Conservation (phyloP, 2,113 vertebrate species). For the Erinaceus europaeus region DNA sequence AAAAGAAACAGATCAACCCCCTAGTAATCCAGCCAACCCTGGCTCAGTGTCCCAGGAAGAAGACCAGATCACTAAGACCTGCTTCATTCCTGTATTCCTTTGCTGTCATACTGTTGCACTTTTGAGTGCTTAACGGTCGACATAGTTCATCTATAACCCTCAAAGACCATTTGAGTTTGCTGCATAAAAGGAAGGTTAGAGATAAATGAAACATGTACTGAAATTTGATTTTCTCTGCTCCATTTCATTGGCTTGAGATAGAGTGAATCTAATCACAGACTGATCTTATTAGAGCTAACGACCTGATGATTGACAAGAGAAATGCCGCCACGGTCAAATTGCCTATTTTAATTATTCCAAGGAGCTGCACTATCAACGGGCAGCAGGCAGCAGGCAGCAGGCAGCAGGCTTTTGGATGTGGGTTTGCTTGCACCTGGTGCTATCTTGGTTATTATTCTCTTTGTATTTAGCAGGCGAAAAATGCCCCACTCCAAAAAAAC, state of each 20-base stretch:
- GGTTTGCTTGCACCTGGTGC: background rate
- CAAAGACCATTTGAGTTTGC: background rate
- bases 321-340: constrained; percentile 54
- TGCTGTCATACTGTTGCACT: background rate
- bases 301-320: constrained; percentile 68
- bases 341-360: constrained; percentile 66
- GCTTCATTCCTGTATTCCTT: background rate
- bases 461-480: background rate
- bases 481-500: background rate
- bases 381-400: no score
- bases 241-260: constrained; percentile 29
- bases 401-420: constrained; percentile 6
- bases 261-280: constrained; percentile 62
- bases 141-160: background rate
- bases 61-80: background rate
- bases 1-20: constrained; percentile 31
- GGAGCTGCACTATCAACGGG: background rate
- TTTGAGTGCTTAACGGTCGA: background rate
- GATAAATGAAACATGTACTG: constrained; percentile 47
- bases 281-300: constrained; percentile 68
- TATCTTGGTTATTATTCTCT: constrained; percentile 26
- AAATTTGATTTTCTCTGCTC: constrained; percentile 53
- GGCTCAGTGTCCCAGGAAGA: background rate
- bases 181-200: constrained; percentile 15
- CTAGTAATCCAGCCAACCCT: background rate